These are phyloP conservation scores for Arrhopalites spinosus DNA, from an alignment of 2,888 invertebrate genomes.

Conservation along the genomic window DNA sequence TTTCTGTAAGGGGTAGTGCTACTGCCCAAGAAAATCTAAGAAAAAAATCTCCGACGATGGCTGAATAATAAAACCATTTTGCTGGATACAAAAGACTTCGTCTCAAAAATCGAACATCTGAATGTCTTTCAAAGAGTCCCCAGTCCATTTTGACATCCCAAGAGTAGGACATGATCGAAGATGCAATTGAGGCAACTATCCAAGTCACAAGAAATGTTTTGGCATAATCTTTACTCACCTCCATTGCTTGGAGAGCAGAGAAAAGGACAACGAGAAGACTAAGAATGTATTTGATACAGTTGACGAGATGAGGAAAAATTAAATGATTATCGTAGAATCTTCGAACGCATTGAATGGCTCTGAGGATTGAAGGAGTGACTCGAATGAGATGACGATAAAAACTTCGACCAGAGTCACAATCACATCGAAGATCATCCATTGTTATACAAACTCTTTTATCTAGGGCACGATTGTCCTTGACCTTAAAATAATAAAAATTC, in stretches of 20 bases:
- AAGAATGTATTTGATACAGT: slow-evolving; percentile 18
- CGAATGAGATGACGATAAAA: slow-evolving; percentile 1
- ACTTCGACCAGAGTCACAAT: slow-evolving; percentile 8
- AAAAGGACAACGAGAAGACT: neutral
- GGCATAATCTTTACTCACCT: neutral
- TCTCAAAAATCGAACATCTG: neutral
- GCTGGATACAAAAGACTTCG: neutral
- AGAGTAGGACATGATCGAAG: slow-evolving; percentile 9
- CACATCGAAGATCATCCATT: neutral
- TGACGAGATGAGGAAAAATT: slow-evolving; percentile 23
- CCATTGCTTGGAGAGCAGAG: neutral
- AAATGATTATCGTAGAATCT: slow-evolving; percentile 22
- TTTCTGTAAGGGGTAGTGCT: neutral
- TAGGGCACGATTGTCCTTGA: neutral
- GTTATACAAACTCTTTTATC: neutral
- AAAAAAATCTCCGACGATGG: slow-evolving; percentile 6
- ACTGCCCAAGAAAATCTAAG: slow-evolving; percentile 26
- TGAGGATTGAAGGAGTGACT: slow-evolving; percentile 11
- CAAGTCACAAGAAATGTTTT: neutral
- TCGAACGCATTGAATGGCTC: slow-evolving; percentile 23
- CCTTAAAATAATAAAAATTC: too few species aligned
- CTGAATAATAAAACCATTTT: slow-evolving; percentile 17
- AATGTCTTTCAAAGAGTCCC: neutral
- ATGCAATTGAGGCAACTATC: slow-evolving; percentile 8
- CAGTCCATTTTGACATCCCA: slow-evolving; percentile 36